phyloP scores from a whole-genome alignment of 2,888 invertebrate genomes.

The Tetrapedia diversipes region DNA sequence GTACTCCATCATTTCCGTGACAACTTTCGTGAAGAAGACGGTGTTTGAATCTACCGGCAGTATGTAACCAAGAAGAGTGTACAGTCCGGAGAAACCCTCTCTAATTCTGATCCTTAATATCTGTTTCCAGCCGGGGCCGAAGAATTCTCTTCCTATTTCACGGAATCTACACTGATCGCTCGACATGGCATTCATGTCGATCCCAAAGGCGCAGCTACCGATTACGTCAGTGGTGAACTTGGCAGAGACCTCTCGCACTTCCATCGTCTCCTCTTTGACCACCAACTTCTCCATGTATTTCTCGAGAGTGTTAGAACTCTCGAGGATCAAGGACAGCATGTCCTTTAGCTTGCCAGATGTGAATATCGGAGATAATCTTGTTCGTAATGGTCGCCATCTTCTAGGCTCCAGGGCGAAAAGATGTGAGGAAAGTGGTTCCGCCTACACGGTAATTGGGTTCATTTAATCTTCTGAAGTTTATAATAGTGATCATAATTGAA shows the following conservation, averaged over 20 bases:
- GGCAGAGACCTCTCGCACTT: slow-evolving; percentile 77
- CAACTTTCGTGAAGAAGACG: slow-evolving; percentile 83
- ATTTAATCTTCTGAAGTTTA: too few relatives aligned
- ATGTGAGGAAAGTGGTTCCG: slow-evolving; percentile 32
- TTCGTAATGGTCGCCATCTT: slow-evolving; percentile 83
- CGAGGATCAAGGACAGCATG: slow-evolving; percentile 81
- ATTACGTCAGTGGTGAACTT: slow-evolving; percentile 83
- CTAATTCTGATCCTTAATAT: neutral
- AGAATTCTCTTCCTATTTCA: slow-evolving; percentile 77
- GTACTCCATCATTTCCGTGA: slow-evolving; percentile 83
- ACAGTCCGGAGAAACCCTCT: slow-evolving; percentile 44
- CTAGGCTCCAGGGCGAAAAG: slow-evolving; percentile 79
- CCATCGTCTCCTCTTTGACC: slow-evolving; percentile 63
- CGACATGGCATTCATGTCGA: slow-evolving; percentile 80
- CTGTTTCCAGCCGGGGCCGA: slow-evolving; percentile 60
- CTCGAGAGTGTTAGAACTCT: slow-evolving; percentile 78
- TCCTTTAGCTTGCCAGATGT: slow-evolving; percentile 83
- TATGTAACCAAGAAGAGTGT: slow-evolving; percentile 48
- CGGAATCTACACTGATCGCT: slow-evolving; percentile 80
- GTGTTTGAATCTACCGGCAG: slow-evolving; percentile 66
- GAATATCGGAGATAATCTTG: slow-evolving; percentile 83
- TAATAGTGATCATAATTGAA: too few relatives aligned
- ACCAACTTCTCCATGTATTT: slow-evolving; percentile 67
- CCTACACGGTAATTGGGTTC: too few relatives aligned
- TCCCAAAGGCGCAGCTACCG: slow-evolving; percentile 82